Conservation (phyloP, 2,888 invertebrate genomes). For the Nymphalis polychloros region DNA sequence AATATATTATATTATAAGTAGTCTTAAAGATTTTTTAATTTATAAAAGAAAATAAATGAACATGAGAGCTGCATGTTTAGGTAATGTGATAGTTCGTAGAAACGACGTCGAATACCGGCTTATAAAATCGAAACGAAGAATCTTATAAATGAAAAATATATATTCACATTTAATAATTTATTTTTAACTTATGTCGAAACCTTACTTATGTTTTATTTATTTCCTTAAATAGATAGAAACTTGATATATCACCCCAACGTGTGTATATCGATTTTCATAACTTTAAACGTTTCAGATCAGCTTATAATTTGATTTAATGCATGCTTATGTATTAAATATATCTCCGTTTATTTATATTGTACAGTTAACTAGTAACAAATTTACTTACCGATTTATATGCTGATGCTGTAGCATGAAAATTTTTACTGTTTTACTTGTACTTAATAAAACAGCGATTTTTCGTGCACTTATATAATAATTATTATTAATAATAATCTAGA, state of each 20-base stretch:
- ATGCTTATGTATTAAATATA: not conserved
- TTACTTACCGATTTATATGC: conserved; percentile 16
- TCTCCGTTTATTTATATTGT: not conserved
- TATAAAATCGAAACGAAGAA: too few species aligned
- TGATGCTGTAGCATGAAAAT: conserved; percentile 13
- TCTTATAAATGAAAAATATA: too few species aligned
- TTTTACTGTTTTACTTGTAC: conserved; percentile 12
- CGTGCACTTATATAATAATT: conserved; percentile 14
- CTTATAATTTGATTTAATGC: not conserved
- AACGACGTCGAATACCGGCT: not conserved
- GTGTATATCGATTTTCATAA: not conserved
- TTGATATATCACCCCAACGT: not conserved
- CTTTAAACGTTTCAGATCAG: not conserved
- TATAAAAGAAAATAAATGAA: not conserved
- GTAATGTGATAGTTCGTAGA: conserved; percentile 5
- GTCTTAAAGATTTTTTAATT: too few species aligned
- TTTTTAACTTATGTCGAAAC: not conserved
- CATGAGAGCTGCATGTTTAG: not conserved
- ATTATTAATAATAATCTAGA: conserved; percentile 7
- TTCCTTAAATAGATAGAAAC: not conserved
- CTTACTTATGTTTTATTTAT: not conserved
- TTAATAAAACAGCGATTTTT: not conserved
- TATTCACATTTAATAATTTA: not conserved
- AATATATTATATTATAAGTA: too few species aligned
- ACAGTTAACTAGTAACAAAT: conserved; percentile 2